Conservation (phyloP, 2,888 invertebrate genomes). For the Pseudococcus viburni region DNA sequence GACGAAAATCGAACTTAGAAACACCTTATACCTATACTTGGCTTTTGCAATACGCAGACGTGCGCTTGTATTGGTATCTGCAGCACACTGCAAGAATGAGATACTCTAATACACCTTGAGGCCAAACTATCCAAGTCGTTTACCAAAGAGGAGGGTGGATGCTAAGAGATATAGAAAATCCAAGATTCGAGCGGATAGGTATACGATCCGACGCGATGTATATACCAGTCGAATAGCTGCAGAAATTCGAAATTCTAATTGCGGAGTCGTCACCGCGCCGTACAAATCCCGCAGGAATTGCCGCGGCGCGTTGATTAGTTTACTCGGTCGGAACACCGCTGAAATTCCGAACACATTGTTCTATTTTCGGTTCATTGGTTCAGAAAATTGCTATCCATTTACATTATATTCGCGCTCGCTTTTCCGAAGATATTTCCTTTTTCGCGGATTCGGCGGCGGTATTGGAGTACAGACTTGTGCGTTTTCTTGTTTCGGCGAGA, state of each 20-base stretch:
- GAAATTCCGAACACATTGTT: slow-evolving; percentile 67
- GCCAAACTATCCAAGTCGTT: background rate
- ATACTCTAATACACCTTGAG: background rate
- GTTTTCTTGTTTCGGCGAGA: background rate
- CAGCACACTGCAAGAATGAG: background rate
- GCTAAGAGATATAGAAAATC: background rate
- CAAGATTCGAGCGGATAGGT: background rate
- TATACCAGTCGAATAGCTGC: background rate
- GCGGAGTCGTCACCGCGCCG: slow-evolving; percentile 65
- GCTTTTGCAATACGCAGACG: background rate
- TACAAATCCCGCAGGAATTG: slow-evolving; percentile 63
- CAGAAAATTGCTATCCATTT: slow-evolving; percentile 67
- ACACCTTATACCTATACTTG: background rate
- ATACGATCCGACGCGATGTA: background rate
- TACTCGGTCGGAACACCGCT: slow-evolving; percentile 66
- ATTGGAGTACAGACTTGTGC: background rate
- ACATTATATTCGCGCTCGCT: slow-evolving; percentile 64
- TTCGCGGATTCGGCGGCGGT: slow-evolving; percentile 3
- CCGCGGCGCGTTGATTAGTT: slow-evolving; percentile 65
- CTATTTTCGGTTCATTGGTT: slow-evolving; percentile 67
- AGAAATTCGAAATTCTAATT: slow-evolving; percentile 65
- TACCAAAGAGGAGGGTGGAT: background rate
- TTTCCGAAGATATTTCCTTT: slow-evolving; percentile 62
- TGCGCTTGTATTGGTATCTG: background rate
- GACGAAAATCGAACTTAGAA: background rate